Conservation (phyloP, 2,888 invertebrate species). For the Odontothrips loti region DNA sequence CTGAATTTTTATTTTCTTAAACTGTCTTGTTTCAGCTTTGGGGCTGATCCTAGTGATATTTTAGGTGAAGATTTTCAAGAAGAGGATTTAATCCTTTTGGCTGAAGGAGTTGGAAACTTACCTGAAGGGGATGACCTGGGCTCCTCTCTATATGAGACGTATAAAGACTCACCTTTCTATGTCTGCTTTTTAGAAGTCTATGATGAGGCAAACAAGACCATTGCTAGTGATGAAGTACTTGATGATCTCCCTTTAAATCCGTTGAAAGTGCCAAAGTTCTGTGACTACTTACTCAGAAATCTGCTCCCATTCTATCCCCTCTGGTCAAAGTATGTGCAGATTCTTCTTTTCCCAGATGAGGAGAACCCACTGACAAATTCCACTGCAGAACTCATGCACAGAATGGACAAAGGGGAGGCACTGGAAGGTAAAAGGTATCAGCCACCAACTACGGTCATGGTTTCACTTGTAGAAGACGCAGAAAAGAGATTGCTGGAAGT, state of each 20-base stretch:
- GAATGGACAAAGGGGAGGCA: background rate
- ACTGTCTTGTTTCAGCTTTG: background rate
- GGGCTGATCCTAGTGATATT: background rate
- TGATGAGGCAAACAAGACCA: background rate
- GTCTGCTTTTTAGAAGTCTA: background rate
- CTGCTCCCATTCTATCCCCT: background rate
- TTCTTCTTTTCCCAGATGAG: background rate
- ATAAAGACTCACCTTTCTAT: conserved; percentile 12
- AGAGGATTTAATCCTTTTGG: background rate
- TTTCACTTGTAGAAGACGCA: background rate
- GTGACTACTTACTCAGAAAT: background rate
- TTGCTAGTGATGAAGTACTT: background rate
- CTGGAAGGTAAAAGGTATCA: background rate
- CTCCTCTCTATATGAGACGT: background rate
- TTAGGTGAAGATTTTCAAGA: background rate
- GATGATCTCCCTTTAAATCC: background rate
- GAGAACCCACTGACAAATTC: background rate
- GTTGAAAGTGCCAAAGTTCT: background rate
- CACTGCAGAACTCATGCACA: background rate
- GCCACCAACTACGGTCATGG: background rate
- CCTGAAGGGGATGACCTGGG: background rate
- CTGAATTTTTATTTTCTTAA: background rate
- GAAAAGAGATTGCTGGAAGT: background rate
- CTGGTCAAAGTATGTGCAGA: background rate
- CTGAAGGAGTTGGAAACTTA: background rate